Base-by-base conservation (phyloP, 2,888 invertebrate genomes). In the Microctonus brassicae region DNA sequence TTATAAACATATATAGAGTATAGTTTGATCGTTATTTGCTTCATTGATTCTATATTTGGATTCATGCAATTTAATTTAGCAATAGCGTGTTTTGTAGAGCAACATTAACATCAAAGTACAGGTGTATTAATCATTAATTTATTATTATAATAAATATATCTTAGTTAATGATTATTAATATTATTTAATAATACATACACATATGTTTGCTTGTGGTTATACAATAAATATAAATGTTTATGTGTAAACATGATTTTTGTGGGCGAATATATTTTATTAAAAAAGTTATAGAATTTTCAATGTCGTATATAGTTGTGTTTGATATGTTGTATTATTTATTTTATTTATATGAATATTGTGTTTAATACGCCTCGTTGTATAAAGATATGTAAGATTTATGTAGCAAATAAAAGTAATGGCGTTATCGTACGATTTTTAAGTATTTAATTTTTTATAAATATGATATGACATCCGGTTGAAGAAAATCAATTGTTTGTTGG, bases 61-160 rank as follows among this genome's bases (percentile, higher is more conserved):
- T 69, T 55, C 53, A 53, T 69, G 66, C 57, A 57, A 65, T 75
- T 75, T 75, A 75, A 73, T 75, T 73, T 72, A 73, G 66, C 66
- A 72, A 47, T 57, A 58, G 39, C 57, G 47, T 47, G 47, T 47
- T 47, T 5, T n/a, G n/a, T 55, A n/a, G 13, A 26, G 26, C 1
- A 26, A 26, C 26, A 11, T 55, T 13, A 22, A 10, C 3, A 7
- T 22, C 47, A 13, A 34, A 17, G 22, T 33, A 53, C 24, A 61
- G 24, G 7, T 29, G 34, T 33, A 17, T 3, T 47, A 17, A 47
- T 47, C 47, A n/a, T n/a, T n/a, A n/a, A n/a, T n/a, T 6, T 17
- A 17, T 47, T 17, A n/a, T 17, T n/a, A 5, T 39, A n/a, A n/a
- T 13, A 13, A 6, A n/a, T 47, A 47, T 17, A 1, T 47, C 9